phyloP scores from a whole-genome alignment of 1,140 invertebrate genomes.

The Drosophila paulistorum region DNA sequence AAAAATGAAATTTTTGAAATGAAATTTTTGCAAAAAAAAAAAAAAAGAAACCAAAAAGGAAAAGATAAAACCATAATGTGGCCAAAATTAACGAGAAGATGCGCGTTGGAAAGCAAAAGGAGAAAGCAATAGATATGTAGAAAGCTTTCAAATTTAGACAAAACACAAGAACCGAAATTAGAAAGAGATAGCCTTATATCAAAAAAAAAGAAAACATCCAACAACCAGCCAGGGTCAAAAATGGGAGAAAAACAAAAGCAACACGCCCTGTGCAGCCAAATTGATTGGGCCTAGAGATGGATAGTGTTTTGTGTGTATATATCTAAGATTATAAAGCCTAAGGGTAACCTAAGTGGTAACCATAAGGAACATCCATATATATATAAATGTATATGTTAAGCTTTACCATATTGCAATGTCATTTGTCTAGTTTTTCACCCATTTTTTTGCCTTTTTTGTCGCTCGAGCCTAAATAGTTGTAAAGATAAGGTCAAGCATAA shows the following conservation, averaged over 20 bases:
- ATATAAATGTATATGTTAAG: not conserved
- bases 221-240: not conserved
- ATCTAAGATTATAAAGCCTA: constrained; percentile 52
- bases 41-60: constrained; percentile 44
- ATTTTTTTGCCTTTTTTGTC: constrained; percentile 40
- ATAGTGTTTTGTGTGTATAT: constrained; percentile 47
- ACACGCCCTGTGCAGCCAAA: not conserved
- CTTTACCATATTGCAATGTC: constrained; percentile 38
- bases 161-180: constrained; percentile 22
- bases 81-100: not conserved
- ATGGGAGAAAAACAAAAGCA: too few relatives aligned
- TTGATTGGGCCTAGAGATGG: not conserved
- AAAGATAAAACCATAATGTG: constrained; percentile 41
- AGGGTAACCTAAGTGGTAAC: constrained; percentile 53
- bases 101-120: not conserved
- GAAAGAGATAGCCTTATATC: constrained; percentile 45
- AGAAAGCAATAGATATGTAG: not conserved
- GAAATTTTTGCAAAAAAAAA: constrained; percentile 28
- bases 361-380: not conserved
- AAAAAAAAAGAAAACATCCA: constrained; percentile 15
- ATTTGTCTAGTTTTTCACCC: constrained; percentile 12
- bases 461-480: constrained; percentile 60
- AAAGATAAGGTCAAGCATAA: constrained; percentile 45
- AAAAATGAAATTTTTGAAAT: constrained; percentile 64
- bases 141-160: constrained; percentile 34